These are phyloP conservation scores for Heloderma charlesbogerti DNA, from an alignment of 2,113 vertebrate species.

Conservation along the genomic window DNA sequence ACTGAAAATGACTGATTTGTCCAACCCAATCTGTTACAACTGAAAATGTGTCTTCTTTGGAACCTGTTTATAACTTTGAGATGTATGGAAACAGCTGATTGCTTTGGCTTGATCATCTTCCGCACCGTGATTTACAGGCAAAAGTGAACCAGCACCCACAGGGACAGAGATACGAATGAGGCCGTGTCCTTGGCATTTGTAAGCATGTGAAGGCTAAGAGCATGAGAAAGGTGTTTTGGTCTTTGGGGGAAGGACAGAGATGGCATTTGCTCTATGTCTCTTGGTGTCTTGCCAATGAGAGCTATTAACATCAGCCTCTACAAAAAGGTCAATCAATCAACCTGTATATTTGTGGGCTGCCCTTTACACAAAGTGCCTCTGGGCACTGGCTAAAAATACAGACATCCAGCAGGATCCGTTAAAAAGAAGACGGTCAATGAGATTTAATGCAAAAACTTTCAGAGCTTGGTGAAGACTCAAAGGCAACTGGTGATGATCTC, in stretches of 20 bases:
- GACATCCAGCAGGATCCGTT: slow-evolving; percentile 49
- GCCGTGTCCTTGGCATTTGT: slow-evolving; percentile 48
- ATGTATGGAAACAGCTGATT: neutral
- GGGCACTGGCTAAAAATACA: slow-evolving; percentile 65
- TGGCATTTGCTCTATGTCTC: slow-evolving; percentile 48
- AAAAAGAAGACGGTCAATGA: slow-evolving; percentile 32
- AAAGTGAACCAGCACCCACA: neutral
- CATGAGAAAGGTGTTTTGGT: slow-evolving; percentile 40
- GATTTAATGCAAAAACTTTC: slow-evolving; percentile 29
- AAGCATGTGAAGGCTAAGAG: slow-evolving; percentile 24
- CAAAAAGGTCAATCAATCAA: slow-evolving; percentile 65
- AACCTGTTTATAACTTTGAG: neutral
- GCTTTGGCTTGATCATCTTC: slow-evolving; percentile 8
- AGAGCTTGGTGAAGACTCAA: neutral
- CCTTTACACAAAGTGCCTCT: slow-evolving; percentile 63
- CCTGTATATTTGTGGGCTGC: slow-evolving; percentile 63
- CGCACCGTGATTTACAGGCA: neutral
- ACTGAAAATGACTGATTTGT: too few species aligned
- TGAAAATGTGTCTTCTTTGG: neutral
- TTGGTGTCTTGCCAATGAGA: slow-evolving; percentile 60
- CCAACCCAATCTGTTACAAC: neutral
- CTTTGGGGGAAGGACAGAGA: slow-evolving; percentile 44
- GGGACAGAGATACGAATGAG: slow-evolving; percentile 15
- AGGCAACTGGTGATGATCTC: neutral
- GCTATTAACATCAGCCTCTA: slow-evolving; percentile 57